Evolutionary conservation across 2,797 vertebrate species (phyloP), one percentile per base, ranked within the genome.

Genomic region (Sebastes reedi): DNA sequence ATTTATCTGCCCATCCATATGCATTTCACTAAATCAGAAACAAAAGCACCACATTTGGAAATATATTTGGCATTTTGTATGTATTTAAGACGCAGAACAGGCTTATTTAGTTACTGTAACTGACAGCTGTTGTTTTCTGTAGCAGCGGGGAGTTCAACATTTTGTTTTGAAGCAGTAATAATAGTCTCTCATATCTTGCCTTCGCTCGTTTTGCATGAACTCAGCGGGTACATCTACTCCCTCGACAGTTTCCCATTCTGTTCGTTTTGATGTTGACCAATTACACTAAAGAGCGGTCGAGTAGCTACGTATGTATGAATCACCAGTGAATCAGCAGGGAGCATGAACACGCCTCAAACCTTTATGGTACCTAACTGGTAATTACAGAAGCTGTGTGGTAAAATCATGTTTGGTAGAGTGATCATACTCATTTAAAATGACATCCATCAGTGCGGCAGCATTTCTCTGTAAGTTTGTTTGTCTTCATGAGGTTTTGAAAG

Each of bases 141-240:
- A 12, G 60, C 50, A 30, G 55, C 11, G 24, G n/a, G 11, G 20
- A 52, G 24, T 77, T 54, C 36, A 22, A 54, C 12, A 34, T 39
- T 36, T 55, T 55, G 7, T 30, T 74, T 61, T 62, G n/a, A 70
- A 70, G 46, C 69, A 27, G 11, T 22, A 71, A 39, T 39, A 1
- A 5, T 22, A 8, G 36, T 39, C 55, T 50, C 36, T 13, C 24
- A 25, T 52, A 52, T 79, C 30, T 30, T 12, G 0, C 54, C 42
- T 77, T 76, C 8, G 72, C 11, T 66, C 22, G 39, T 67, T 76
- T 73, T 65, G n/a, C 54, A 71, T 71, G 29, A 67, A 73, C 32
- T 70, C 46, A 36, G 20, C 24, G n/a, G 16, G 67, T 36, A 18
- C 34, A 36, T 65, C 39, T 18, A 7, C 10, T 71, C 39, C 6